Percentiles rank a stretch among this genome's conserved stretches.
phyloP scores from a whole-genome alignment of 2,113 vertebrate species.

The Bolborhynchus lineola region DNA sequence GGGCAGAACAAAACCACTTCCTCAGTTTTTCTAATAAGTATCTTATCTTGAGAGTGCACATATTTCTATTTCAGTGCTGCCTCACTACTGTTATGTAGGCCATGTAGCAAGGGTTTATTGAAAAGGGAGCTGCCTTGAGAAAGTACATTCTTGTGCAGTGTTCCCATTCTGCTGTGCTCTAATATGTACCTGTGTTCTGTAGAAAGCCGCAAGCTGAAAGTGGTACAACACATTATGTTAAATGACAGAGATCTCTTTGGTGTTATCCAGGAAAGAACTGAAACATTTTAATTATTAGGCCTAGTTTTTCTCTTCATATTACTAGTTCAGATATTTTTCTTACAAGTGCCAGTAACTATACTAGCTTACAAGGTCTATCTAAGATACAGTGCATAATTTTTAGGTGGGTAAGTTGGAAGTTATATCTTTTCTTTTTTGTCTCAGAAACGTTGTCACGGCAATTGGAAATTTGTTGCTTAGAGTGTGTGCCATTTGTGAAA shows the following conservation, averaged over 20 bases:
- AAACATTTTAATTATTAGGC: neutral
- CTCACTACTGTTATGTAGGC: neutral
- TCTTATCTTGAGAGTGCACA: slow-evolving; percentile 67
- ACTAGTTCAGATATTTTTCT: neutral
- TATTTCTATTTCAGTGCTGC: slow-evolving; percentile 49
- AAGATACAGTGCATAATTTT: neutral
- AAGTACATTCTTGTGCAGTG: neutral
- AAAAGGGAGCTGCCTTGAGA: neutral
- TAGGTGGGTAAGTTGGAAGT: neutral
- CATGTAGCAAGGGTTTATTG: neutral
- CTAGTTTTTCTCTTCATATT: neutral
- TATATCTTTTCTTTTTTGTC: neutral
- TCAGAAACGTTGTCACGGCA: neutral
- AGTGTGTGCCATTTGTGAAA: neutral
- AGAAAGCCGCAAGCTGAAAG: neutral
- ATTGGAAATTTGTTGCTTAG: neutral
- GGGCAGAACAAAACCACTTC: slow-evolving; percentile 71
- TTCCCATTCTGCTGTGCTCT: neutral
- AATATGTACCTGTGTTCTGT: neutral
- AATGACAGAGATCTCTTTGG: neutral
- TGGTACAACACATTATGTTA: neutral
- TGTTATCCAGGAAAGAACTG: neutral
- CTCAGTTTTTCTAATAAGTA: slow-evolving; percentile 61
- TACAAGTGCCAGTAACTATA: neutral
- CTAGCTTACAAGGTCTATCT: neutral